A percentile compares a stretch with the other conserved stretches of the same genome.
These are phyloP conservation scores for Dryas iulia DNA, from an alignment of 1,140 invertebrate genomes.

Conservation along the genomic window DNA sequence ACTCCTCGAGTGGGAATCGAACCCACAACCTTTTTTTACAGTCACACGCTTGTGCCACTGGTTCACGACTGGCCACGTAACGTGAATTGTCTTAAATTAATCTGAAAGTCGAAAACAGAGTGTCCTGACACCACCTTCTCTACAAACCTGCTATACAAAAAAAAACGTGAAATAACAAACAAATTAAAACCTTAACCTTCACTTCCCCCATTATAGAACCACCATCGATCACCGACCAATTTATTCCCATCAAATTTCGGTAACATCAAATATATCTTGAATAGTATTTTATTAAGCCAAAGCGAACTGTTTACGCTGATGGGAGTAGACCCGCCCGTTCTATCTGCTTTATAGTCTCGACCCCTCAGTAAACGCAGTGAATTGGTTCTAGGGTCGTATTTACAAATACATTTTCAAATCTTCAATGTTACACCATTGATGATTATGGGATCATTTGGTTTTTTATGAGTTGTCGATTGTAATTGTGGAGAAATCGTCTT, in stretches of 20 bases:
- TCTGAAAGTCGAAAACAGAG: no score
- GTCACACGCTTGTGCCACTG: no score
- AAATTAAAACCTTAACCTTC: neutral
- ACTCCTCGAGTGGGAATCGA: no score
- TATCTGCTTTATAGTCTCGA: slow-evolving; percentile 24
- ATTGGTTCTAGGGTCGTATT: slow-evolving; percentile 15
- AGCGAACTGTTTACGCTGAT: slow-evolving; percentile 27
- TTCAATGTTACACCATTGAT: neutral
- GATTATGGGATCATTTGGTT: neutral
- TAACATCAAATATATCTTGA: neutral
- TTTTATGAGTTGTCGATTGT: neutral
- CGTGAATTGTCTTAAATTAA: no score
- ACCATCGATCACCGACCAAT: neutral
- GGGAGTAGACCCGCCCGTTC: slow-evolving; percentile 18
- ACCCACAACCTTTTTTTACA: no score
- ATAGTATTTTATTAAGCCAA: slow-evolving; percentile 8
- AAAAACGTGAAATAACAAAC: no score
- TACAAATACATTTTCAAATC: slow-evolving; percentile 4
- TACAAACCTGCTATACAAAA: no score
- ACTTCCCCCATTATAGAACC: no score
- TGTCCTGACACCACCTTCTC: no score
- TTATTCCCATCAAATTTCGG: neutral
- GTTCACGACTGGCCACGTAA: no score
- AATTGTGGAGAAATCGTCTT: no score
- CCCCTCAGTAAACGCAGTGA: slow-evolving; percentile 2